Evolutionary conservation across 2,113 vertebrate genomes (phyloP), one percentile per base, ranked within the genome.

Genomic region (Embiotoca jacksoni): DNA sequence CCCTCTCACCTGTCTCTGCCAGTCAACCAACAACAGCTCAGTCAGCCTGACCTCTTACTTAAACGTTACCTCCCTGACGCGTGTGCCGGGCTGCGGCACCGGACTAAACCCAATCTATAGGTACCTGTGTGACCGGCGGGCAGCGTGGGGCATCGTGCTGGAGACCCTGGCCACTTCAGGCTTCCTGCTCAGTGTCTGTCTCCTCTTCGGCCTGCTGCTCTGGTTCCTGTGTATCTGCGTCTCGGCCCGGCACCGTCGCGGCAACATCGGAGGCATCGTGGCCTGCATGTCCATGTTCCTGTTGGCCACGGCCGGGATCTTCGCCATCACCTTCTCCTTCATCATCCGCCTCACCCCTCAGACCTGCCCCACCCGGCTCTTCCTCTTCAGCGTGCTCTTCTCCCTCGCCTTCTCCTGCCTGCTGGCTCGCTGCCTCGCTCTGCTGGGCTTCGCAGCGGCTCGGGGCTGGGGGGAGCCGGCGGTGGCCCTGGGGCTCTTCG

Each of bases 391-490:
- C 0, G 91, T 98, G 63, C 74, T 97, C 65, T 98, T 98, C 61
- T 90, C 96, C 3, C 76, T 98, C 78, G 97, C 96, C 67, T 98
- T 98, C 84, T 95, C 97, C 3, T 97, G 97, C 75, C 95, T 99
- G 71, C 87, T 98, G 71, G 94, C 91, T 0, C 96, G 95, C 63
- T 72, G 96, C 77, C 92, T 81, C 4, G 94, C 84, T 59, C 83
- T 97, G 65, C 94, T 96, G 74, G 94, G 94, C 0, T 88, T 91
- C 4, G 94, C 94, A 5, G 91, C 86, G 66, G 75, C 76, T 33
- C 88, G 94, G 0, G 94, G 96, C 39, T 95, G 95, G 87, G 92
- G 93, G 46, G 89, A 91, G 60, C 72, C 91, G 1, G 92, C 92
- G 16, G 32, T 96, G 60, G 91, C 93, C 0, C 9, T 97, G 82